Base-by-base conservation (phyloP, 2,113 vertebrate species). In the Oenanthe melanoleuca region DNA sequence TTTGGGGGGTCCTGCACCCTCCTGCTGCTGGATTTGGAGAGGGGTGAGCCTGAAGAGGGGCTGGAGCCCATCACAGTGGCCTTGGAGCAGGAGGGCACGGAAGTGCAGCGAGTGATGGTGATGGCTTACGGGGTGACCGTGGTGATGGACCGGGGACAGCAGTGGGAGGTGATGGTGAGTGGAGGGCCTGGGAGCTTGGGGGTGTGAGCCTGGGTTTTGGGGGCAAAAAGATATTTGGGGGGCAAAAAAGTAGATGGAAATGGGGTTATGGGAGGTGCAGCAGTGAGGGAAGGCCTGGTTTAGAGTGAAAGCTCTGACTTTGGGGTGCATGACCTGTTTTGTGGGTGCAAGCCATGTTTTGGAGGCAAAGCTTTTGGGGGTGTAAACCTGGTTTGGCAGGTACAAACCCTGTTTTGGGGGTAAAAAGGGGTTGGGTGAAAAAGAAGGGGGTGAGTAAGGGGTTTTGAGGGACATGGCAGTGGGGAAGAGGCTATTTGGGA, bases 81-180 rank as follows among this genome's bases (percentile, higher is more conserved):
- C 34, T 21, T 88, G 65, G 74, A 88, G 65, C 74, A 79, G 49
- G 40, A 79, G 24, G 65, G 28, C 0, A 64, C 92, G 12, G 49
- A 93, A 28, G 52, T 97, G 89, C 92, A 97, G 86, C 96, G 95
- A 5, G 66, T 80, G 72, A 64, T 5, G 1, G 47, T 98, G 57
- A 87, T 52, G 0, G 94, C 90, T 6, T 59, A 56, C 0, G 89
- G 97, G 5, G 67, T 94, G 78, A 97, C 92, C 4, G 9, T 98
- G 17, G 50, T 18, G 61, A 63, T 98, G 93, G 74, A 83, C 42
- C 80, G 92, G 74, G 78, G 45, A 56, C 0, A 17, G 37, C 19
- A 29, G 7, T 77, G 93, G 95, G 92, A 88, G 65, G 93, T 98
- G 79, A 69, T 2, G 95, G 98, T 98, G 71, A 98, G 97, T n/a